Evolutionary conservation across 2,797 vertebrate genomes (phyloP), one percentile per base, ranked within the genome.

Genomic region (Gobio occitaniae): DNA sequence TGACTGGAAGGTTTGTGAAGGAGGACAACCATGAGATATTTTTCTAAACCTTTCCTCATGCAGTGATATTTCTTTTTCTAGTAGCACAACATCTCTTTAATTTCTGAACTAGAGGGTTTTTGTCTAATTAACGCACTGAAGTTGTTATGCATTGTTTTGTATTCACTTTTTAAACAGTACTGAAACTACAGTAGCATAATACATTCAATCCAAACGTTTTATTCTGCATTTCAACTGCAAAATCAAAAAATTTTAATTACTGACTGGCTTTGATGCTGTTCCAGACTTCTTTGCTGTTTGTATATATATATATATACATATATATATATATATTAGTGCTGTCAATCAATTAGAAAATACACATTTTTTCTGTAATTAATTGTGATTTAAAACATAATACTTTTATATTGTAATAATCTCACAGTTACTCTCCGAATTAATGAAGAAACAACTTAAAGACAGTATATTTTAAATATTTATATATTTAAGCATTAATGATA

Each of bases 1-100:
- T 86, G 86, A 88, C 89, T 80, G 85, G 88, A 87, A 81, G 86
- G 90, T 44, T 44, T 13, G 75, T 69, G 72, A 77, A 56, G 48
- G 47, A 54, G 47, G 32, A 25, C n/a, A 38, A n/a, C 50, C 36
- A 17, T 90, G 89, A 86, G 89, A 85, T 12, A 90, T 91, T 86
- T 89, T 82, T 87, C 56, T 32, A 7, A n/a, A 70, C 50, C 25
- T 87, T 78, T 88, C 83, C 50, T 83, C 76, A 65, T 65, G 63
- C 63, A 84, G 48, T 70, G 69, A 70, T 75, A 4, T 75, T 84
- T 84, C 12, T 63, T 48, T 59, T 63, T 48, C 48, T 70, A 36
- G 25, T 80, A 54, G 29, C 44, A 6, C 17, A 56, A 52, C 25
- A 25, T 7, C 25, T 71, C 47, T 65, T 13, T 65, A 15, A 29